These are phyloP conservation scores for Mayetiola destructor DNA, from an alignment of 2,888 invertebrate genomes.

Conservation along the genomic window DNA sequence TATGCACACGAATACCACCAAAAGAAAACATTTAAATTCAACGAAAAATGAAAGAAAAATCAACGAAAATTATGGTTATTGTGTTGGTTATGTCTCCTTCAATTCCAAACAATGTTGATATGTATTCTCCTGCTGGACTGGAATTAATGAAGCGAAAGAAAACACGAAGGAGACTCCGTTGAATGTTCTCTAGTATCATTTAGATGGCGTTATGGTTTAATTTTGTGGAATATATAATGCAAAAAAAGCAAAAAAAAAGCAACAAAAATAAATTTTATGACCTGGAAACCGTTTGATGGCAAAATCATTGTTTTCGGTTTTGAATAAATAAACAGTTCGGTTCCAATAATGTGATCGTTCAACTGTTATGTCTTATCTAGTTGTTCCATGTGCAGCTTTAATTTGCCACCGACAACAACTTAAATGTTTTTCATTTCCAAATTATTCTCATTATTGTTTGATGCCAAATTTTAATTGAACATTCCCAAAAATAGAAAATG, in stretches of 20 bases:
- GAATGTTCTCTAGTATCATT: conserved; percentile 23
- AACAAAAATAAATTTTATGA: conserved; percentile 36
- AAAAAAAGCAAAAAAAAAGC: no score
- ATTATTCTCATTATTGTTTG: no score
- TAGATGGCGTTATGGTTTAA: conserved; percentile 34
- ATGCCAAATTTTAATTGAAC: no score
- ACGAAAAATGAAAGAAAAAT: not conserved
- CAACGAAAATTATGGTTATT: not conserved
- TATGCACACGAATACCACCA: no score
- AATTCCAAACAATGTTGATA: not conserved
- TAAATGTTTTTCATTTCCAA: no score
- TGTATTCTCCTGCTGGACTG: not conserved
- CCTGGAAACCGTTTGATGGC: conserved; percentile 29
- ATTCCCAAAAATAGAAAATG: no score
- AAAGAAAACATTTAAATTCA: no score
- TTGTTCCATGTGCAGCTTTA: no score
- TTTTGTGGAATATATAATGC: no score
- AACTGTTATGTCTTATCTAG: no score
- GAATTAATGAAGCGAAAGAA: not conserved
- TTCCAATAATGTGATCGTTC: no score
- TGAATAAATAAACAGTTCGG: not conserved
- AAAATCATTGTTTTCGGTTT: conserved; percentile 17
- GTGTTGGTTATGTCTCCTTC: not conserved
- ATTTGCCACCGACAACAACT: no score
- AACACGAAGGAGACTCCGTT: not conserved